phyloP scores from a whole-genome alignment of 1,140 invertebrate genomes.

The Ladona fulva region DNA sequence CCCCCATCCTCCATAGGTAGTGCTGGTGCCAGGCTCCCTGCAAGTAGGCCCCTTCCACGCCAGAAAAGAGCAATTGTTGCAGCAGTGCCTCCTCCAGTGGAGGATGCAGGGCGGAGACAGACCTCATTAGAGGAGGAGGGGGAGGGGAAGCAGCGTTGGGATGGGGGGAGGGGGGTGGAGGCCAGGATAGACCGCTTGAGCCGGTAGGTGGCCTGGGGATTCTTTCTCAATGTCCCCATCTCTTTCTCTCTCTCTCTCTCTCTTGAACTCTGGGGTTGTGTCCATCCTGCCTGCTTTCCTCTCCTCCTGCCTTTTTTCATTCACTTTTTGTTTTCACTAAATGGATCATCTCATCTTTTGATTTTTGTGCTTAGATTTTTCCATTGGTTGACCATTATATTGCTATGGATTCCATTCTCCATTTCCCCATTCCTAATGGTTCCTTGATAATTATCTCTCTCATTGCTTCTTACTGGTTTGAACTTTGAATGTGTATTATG shows the following conservation, averaged over 20 bases:
- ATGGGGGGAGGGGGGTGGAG: conserved; percentile 32
- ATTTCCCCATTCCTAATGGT: too few species aligned
- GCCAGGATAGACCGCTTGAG: conserved; percentile 54
- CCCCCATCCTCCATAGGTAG: neutral
- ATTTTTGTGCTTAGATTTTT: too few species aligned
- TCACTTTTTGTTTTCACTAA: too few species aligned
- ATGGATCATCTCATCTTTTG: too few species aligned
- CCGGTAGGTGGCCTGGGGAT: conserved; percentile 40
- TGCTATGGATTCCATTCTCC: too few species aligned
- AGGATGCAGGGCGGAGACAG: neutral
- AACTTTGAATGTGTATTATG: too few species aligned
- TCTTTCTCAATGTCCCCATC: conserved; percentile 18
- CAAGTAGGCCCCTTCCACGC: neutral
- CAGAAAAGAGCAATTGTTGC: neutral
- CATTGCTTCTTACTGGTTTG: too few species aligned
- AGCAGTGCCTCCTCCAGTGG: neutral
- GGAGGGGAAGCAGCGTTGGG: conserved; percentile 35
- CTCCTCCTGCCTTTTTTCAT: too few species aligned
- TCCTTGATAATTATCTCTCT: too few species aligned
- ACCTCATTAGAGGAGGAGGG: neutral
- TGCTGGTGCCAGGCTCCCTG: neutral
- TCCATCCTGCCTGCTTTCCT: neutral
- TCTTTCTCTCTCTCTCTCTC: neutral
- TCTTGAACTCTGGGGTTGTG: neutral
- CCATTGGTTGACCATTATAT: too few species aligned